Evolutionary conservation across 2,888 invertebrate genomes (phyloP), one percentile per base, ranked within the genome.

Genomic region (Scaptomyza tumidula): DNA sequence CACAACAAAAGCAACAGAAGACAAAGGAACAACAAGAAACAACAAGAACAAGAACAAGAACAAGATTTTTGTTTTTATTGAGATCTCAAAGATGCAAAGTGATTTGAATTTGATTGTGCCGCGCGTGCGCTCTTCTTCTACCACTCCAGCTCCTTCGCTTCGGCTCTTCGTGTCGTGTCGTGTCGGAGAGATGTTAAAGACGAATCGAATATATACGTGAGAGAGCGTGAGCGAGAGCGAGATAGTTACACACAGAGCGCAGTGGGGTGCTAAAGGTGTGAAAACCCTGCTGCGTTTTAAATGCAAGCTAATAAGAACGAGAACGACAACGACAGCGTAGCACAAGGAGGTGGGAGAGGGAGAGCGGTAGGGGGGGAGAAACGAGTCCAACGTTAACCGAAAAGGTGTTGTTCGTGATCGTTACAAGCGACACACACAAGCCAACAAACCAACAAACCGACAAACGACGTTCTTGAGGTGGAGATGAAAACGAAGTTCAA

Each of bases 201-300:
- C 13, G 4, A 13, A 19, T 19, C 19, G 2, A 1, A 44, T n/a
- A n/a, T n/a, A 3, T 24, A 24, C 24, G 56, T 4, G 41, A 14
- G 7, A 50, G 35, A 35, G 27, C 11, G 1, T 7, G n/a, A 10
- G n/a, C 10, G 24, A 14, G 55, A 6, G 48, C 0, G 39, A 48
- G 41, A 3, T 44, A 50, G 55, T 41, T 9, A 24, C 57, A 16
- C n/a, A 43, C 13, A 13, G 35, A 46, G 46, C 89, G 67, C 90
- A 89, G 90, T 85, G 89, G 91, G 91, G 86, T 78, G 88, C 89
- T 89, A 77, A 90, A 91, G 91, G 91, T 91, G 91, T 91, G 91
- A 91, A 91, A 89, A 90, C 90, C 91, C 91, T 91, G 91, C 91
- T 91, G 91, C 86, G 90, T 89, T 88, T 85, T 86, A 91, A 75